Conservation (phyloP, 2,113 vertebrate species). For the Amia ocellicauda region DNA sequence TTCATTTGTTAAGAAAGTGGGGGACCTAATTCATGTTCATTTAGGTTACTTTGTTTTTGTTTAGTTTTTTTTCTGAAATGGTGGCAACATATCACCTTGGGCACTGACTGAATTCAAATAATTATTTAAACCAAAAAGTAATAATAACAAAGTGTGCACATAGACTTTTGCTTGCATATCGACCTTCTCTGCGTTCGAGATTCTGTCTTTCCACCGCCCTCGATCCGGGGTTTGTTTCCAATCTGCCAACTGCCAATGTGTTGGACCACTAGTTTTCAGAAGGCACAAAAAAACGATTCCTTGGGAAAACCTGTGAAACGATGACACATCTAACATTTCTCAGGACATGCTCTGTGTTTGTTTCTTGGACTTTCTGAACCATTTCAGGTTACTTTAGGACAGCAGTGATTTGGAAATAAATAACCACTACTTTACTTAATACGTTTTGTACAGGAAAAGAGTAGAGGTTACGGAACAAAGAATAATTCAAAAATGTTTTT, state of each 20-base stretch:
- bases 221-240: conserved; percentile 31
- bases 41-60: neutral
- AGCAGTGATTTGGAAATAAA: conserved; percentile 30
- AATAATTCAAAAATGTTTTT: conserved; percentile 23
- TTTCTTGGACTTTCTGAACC: conserved; percentile 34
- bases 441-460: conserved; percentile 22
- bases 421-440: conserved; percentile 42
- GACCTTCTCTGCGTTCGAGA: neutral
- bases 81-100: conserved; percentile 23
- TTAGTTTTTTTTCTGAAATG: conserved; percentile 12
- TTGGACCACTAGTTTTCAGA: conserved; percentile 29
- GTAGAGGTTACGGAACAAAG: conserved; percentile 14
- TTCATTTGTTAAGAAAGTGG: conserved; percentile 1
- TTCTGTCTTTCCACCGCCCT: neutral
- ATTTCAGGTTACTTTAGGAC: conserved; percentile 36
- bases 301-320: conserved; percentile 51
- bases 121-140: conserved; percentile 20
- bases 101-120: conserved; percentile 32
- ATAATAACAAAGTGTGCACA: neutral
- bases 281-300: conserved; percentile 47
- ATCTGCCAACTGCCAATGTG: conserved; percentile 20
- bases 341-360: conserved; percentile 50
- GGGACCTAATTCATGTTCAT: conserved; percentile 22
- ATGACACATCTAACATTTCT: conserved; percentile 47
- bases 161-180: neutral